These are phyloP conservation scores for Potamilus streckersoni DNA, from an alignment of 1,140 invertebrate species.

Conservation along the genomic window DNA sequence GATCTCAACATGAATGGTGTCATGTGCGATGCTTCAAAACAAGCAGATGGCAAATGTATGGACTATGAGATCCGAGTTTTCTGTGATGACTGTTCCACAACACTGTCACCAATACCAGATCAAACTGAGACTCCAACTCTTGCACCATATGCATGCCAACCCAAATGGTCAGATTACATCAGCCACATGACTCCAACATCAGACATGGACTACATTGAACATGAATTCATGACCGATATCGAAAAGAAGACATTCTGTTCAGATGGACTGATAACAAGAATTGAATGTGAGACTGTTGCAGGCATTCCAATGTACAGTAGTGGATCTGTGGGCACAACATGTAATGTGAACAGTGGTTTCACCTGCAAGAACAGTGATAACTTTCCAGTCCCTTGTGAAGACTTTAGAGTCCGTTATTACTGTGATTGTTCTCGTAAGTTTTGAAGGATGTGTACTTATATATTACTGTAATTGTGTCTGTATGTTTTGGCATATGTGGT, in stretches of 20 bases:
- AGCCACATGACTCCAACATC: slow-evolving; percentile 28
- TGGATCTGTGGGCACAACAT: slow-evolving; percentile 31
- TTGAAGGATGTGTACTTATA: not conserved
- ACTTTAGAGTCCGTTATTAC: slow-evolving; percentile 66
- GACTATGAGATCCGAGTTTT: slow-evolving; percentile 82
- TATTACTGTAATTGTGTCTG: no score
- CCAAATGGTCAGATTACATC: slow-evolving; percentile 31
- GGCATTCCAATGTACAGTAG: slow-evolving; percentile 32
- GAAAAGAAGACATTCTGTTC: slow-evolving; percentile 46
- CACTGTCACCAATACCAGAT: not conserved
- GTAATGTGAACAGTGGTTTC: slow-evolving; percentile 41
- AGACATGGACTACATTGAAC: slow-evolving; percentile 21
- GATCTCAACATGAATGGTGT: slow-evolving; percentile 77
- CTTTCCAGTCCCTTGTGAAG: slow-evolving; percentile 54
- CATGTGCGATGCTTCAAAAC: slow-evolving; percentile 71
- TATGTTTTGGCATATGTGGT: no score
- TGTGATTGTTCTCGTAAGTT: slow-evolving; percentile 60
- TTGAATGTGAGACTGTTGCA: slow-evolving; percentile 55
- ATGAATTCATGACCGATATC: slow-evolving; percentile 12
- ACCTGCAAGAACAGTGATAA: slow-evolving; percentile 42
- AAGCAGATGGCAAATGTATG: slow-evolving; percentile 53
- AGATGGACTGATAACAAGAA: slow-evolving; percentile 44
- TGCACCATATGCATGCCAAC: slow-evolving; percentile 11
- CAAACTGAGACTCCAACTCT: slow-evolving; percentile 20
- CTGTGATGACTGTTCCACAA: slow-evolving; percentile 69